Percentiles rank a stretch among this genome's conserved stretches.
phyloP scores from a whole-genome alignment of 2,113 vertebrate species.

The Xenopus laevis region DNA sequence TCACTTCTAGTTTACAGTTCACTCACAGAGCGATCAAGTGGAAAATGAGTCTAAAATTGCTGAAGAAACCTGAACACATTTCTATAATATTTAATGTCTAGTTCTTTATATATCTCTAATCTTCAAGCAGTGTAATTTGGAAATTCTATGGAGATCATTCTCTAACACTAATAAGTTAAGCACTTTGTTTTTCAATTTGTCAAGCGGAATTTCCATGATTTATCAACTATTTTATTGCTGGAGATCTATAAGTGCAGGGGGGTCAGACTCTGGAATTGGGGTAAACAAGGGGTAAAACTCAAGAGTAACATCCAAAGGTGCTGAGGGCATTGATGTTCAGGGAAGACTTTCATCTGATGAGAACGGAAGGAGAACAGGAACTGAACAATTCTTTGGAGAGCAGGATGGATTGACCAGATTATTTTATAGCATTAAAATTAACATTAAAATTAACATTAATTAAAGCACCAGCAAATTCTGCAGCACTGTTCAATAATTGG shows the following conservation, averaged over 20 bases:
- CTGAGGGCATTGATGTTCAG: too few relatives aligned
- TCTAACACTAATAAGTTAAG: constrained; percentile 10
- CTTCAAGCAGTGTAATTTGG: constrained; percentile 47
- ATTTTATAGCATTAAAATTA: too few relatives aligned
- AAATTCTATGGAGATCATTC: constrained; percentile 2
- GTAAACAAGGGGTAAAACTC: not conserved
- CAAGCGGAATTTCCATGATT: not conserved
- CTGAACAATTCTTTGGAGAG: too few relatives aligned
- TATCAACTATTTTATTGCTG: not conserved
- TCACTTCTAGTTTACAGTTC: constrained; percentile 79
- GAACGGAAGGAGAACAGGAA: too few relatives aligned
- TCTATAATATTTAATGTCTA: constrained; percentile 56
- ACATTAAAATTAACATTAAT: too few relatives aligned
- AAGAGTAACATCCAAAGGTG: too few relatives aligned
- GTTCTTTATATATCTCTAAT: constrained; percentile 60
- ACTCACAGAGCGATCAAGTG: constrained; percentile 73
- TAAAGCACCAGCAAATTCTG: too few relatives aligned
- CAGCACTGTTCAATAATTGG: too few relatives aligned
- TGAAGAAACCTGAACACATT: constrained; percentile 60
- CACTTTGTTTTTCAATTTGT: not conserved
- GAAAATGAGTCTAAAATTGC: constrained; percentile 71
- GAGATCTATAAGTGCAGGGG: not conserved
- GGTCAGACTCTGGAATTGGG: not conserved
- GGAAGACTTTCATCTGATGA: too few relatives aligned
- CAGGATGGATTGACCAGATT: too few relatives aligned